Conservation (phyloP, 2,797 vertebrate genomes). For the Triplophysa bombifrons region DNA sequence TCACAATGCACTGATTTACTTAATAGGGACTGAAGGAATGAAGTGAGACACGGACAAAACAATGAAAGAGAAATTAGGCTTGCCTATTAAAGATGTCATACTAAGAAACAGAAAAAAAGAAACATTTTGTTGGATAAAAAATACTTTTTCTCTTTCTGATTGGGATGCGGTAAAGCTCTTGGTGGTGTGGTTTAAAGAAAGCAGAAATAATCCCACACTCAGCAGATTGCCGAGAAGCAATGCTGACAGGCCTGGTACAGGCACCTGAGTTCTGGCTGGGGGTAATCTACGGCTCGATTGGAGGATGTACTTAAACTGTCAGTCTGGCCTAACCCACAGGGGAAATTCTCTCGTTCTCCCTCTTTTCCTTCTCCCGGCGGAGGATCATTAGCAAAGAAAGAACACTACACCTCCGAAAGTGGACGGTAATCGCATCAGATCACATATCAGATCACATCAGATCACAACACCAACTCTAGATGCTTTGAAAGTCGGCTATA, state of each 20-base stretch:
- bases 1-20: neutral
- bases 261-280: slow-evolving; percentile 39
- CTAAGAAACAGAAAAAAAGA: neutral
- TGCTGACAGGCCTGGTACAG: slow-evolving; percentile 32
- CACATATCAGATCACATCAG: slow-evolving; percentile 43
- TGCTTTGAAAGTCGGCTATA: slow-evolving; percentile 8
- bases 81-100: neutral
- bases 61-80: neutral
- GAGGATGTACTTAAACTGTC: slow-evolving; percentile 46
- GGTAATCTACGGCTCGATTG: slow-evolving; percentile 39
- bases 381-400: slow-evolving; percentile 35
- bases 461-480: slow-evolving; percentile 40
- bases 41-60: neutral
- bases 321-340: slow-evolving; percentile 30
- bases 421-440: slow-evolving; percentile 46
- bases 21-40: neutral
- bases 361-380: slow-evolving; percentile 23
- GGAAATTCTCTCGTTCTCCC: slow-evolving; percentile 45
- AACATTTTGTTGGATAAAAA: neutral
- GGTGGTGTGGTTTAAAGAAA: slow-evolving; percentile 35
- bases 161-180: slow-evolving; percentile 41
- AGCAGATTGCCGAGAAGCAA: slow-evolving; percentile 31
- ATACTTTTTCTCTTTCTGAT: slow-evolving; percentile 47
- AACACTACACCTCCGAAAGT: slow-evolving; percentile 44
- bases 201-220: slow-evolving; percentile 42